Evolutionary conservation across 2,888 invertebrate species (phyloP), one percentile per base, ranked within the genome.

Genomic region (Caenorhabditis sp.): DNA sequence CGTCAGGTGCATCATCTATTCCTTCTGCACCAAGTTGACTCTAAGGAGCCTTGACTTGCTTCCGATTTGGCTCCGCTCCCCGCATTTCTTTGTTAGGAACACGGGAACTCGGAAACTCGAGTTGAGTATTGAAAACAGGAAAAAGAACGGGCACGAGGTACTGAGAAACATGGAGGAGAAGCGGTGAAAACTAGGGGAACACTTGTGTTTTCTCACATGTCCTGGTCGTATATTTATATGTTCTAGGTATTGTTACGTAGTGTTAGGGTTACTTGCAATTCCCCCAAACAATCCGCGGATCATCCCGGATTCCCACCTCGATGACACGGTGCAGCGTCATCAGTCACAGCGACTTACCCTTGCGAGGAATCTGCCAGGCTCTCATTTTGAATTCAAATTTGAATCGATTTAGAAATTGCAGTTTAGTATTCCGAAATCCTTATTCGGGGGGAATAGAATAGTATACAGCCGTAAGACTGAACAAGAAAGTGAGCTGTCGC

Each of bases 1-100:
- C 67, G 67, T 76, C 76, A 74, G 74, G 74, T 65, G 58, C 74
- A 74, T 74, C 61, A 60, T 60, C 58, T n/a, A n/a, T 58, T 37
- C 71, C 56, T 64, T 35, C 50, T 71, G 62, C 72, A 64, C 55
- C 44, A 56, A 32, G 35, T 26, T 35, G 62, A 5, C 47, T n/a
- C 47, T 18, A n/a, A n/a, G 32, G 32, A 32, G 32, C 32, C 32
- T 9, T 9, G 32, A 32, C 32, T n/a, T n/a, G 55, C 32, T 32
- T 55, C 55, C 55, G 28, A 55, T 32, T 32, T 4, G 55, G 55
- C 24, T 55, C 26, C n/a, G n/a, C n/a, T n/a, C n/a, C n/a, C 9
- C 18, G 44, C 20, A n/a, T n/a, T n/a, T 50, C 50, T 51, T 51
- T 51, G 51, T 51, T 9, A 18, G 18, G 50, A 15, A n/a, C 20